Percentiles rank a stretch among this genome's conserved stretches.
Evolutionary conservation across 2,888 invertebrate species (phyloP).

Genomic region (Eledone cirrhosa): DNA sequence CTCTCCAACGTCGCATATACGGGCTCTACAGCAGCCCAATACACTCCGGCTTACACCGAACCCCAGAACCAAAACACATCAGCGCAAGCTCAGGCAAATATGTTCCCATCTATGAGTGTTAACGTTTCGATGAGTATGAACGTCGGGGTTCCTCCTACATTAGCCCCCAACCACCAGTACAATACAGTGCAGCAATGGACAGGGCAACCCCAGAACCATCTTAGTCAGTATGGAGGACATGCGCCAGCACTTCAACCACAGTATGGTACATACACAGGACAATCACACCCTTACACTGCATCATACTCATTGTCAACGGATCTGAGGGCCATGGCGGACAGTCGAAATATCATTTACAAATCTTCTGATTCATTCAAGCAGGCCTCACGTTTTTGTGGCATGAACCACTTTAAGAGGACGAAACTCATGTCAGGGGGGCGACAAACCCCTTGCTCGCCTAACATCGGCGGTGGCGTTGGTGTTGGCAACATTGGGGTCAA

Average conservation of each 20-base stretch:
- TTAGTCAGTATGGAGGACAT: constrained; percentile 33
- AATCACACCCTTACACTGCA: constrained; percentile 40
- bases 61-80: constrained; percentile 36
- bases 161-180: constrained; percentile 43
- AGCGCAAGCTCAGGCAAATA: constrained; percentile 51
- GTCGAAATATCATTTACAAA: constrained; percentile 50
- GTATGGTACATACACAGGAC: constrained; percentile 33
- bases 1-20: constrained; percentile 68
- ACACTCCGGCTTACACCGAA: constrained; percentile 41
- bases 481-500: background rate
- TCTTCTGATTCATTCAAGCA: constrained; percentile 52
- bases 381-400: constrained; percentile 41
- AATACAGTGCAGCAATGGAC: constrained; percentile 47
- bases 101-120: constrained; percentile 92
- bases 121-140: constrained; percentile 99
- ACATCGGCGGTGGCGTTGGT: background rate
- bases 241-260: constrained; percentile 30
- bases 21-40: constrained; percentile 11
- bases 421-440: constrained; percentile 48
- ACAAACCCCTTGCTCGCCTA: constrained; percentile 19
- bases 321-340: constrained; percentile 44
- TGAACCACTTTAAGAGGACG: constrained; percentile 42
- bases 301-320: constrained; percentile 52
- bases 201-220: constrained; percentile 37
- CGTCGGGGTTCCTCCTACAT: constrained; percentile 75